Evolutionary conservation across 2,113 vertebrate genomes (phyloP).

Genomic region (Numida meleagris): DNA sequence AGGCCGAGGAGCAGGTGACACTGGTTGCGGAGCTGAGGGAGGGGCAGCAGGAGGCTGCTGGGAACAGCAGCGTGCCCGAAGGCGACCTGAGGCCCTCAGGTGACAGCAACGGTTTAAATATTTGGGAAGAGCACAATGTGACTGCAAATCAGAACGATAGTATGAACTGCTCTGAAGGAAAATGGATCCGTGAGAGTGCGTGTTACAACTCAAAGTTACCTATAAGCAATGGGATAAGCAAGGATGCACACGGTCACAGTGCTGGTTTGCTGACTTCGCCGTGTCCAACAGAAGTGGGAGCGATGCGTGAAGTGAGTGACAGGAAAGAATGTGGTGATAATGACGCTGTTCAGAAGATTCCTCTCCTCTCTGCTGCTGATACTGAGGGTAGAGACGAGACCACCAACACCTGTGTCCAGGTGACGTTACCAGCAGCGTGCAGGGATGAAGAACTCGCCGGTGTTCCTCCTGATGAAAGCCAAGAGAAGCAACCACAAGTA

Average conservation of each 20-base stretch:
- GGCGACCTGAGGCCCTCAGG: fast-evolving
- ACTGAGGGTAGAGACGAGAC: neutral
- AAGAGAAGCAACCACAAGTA: neutral
- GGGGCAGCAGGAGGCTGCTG: neutral
- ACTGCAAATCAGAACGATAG: neutral
- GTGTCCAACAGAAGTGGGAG: neutral
- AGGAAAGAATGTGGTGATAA: neutral
- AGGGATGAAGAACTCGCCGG: neutral
- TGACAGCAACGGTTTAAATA: fast-evolving
- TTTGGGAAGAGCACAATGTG: neutral
- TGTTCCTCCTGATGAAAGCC: neutral
- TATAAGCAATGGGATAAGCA: neutral
- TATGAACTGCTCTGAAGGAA: neutral
- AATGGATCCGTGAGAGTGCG: fast-evolving
- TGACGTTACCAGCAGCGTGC: fast-evolving
- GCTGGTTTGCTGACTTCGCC: fast-evolving
- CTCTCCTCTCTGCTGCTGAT: neutral
- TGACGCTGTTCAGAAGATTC: neutral
- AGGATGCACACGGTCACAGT: neutral
- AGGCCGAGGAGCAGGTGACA: fast-evolving
- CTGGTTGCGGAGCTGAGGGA: fast-evolving
- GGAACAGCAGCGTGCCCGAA: fast-evolving
- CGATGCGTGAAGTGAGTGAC: neutral
- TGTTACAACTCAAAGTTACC: neutral
- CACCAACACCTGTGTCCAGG: fast-evolving